Evolutionary conservation across 2,888 invertebrate genomes (phyloP).

Genomic region (Atrina japonica): DNA sequence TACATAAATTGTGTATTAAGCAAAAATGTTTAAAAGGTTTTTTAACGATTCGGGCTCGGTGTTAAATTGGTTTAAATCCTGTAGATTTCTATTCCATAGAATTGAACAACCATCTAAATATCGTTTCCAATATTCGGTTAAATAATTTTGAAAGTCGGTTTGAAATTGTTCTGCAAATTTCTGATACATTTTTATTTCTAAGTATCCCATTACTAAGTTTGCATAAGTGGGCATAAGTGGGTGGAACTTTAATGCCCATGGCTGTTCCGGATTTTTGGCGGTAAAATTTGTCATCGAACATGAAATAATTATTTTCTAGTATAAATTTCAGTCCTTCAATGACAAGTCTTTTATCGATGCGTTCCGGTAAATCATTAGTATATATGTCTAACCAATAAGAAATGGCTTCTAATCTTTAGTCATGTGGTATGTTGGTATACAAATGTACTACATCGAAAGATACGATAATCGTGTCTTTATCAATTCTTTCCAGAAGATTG

Average conservation of each 20-base stretch:
- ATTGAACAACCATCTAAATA: constrained; percentile 44
- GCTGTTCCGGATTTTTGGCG: constrained; percentile 45
- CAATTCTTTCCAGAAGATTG: constrained; percentile 15
- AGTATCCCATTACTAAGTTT: constrained; percentile 30
- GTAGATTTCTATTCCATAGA: constrained; percentile 15
- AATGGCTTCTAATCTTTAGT: constrained; percentile 21
- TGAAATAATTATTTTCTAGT: constrained; percentile 16
- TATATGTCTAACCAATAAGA: constrained; percentile 24
- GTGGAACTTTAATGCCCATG: constrained; percentile 42
- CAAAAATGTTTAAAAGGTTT: constrained; percentile 23
- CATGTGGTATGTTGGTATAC: constrained; percentile 23
- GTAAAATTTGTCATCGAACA: constrained; percentile 17
- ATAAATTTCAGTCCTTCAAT: neutral
- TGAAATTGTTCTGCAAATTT: constrained; percentile 13
- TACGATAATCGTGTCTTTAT: neutral
- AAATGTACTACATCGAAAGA: constrained; percentile 27
- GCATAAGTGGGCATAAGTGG: constrained; percentile 43
- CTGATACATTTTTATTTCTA: constrained; percentile 28
- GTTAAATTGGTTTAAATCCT: constrained; percentile 13
- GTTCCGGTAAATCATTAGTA: neutral
- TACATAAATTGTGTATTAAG: constrained; percentile 20
- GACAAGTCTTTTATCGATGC: constrained; percentile 11
- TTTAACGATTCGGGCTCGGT: constrained; percentile 1
- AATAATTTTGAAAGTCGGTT: neutral
- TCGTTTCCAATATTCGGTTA: constrained; percentile 29